These are phyloP conservation scores for Austrolebias charrua DNA, from an alignment of 2,797 vertebrate genomes.

Conservation along the genomic window DNA sequence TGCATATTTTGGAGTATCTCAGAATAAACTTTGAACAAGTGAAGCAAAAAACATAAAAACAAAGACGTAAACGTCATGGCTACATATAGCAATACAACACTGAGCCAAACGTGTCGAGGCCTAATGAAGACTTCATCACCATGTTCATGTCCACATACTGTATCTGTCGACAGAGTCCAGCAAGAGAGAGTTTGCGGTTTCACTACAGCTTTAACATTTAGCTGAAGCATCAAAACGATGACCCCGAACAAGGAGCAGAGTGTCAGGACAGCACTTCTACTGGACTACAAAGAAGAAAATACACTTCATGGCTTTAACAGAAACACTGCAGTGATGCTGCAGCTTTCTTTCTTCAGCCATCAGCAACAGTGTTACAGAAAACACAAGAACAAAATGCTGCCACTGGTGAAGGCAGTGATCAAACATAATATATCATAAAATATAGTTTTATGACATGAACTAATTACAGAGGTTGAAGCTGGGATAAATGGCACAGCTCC, in stretches of 20 bases:
- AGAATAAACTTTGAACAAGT: constrained; percentile 6
- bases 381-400: no score
- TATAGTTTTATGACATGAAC: no score
- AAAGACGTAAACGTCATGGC: constrained; percentile 7
- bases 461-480: no score
- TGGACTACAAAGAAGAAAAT: not conserved
- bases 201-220: not conserved
- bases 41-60: constrained; percentile 9
- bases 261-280: constrained; percentile 3
- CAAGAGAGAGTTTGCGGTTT: constrained; percentile 3
- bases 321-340: constrained; percentile 17
- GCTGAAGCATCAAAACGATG: not conserved
- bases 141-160: not conserved
- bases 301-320: constrained; percentile 1
- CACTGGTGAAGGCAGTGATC: no score
- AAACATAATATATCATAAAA: no score
- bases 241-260: not conserved
- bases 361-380: no score
- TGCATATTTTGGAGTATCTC: not conserved
- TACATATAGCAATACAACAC: constrained; percentile 18
- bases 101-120: not conserved
- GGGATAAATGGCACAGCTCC: no score
- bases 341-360: not conserved
- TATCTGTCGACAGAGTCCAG: not conserved
- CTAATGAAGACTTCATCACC: constrained; percentile 4